Percentiles rank a stretch among this genome's conserved stretches.
Conservation (phyloP, 2,113 vertebrate species). For the Loxodonta africana region DNA sequence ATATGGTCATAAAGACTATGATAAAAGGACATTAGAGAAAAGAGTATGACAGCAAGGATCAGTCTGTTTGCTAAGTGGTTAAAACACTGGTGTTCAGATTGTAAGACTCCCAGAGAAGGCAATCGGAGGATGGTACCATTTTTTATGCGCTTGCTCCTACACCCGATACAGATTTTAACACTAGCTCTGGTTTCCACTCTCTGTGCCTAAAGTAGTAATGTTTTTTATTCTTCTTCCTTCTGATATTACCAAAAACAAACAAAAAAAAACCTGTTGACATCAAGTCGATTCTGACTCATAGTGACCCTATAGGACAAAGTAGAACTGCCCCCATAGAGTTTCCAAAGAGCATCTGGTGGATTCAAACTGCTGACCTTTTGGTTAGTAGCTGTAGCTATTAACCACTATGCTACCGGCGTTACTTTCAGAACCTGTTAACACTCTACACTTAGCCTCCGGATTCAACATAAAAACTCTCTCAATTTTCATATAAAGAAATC, state of each 20-base stretch:
- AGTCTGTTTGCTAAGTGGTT: neutral
- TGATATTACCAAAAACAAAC: neutral
- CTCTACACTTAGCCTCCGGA: neutral
- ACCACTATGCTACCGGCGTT: too few species aligned
- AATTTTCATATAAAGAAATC: neutral
- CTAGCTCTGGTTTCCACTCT: neutral
- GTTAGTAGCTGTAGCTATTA: too few species aligned
- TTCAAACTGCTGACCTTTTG: too few species aligned
- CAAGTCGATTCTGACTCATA: too few species aligned
- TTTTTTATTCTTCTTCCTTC: neutral
- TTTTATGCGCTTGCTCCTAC: neutral
- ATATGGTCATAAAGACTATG: neutral
- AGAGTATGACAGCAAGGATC: neutral
- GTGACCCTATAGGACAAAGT: too few species aligned
- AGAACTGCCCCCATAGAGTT: too few species aligned
- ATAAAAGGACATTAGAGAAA: neutral
- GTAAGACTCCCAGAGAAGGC: neutral
- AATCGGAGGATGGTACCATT: neutral
- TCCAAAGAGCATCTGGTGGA: too few species aligned
- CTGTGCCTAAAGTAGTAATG: neutral
- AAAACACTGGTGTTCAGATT: neutral
- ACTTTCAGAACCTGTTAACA: neutral
- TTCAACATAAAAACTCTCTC: neutral
- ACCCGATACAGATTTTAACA: neutral
- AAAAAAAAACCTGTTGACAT: too few species aligned